Evolutionary conservation across 2,113 vertebrate genomes (phyloP).

Genomic region (Geococcyx californianus): DNA sequence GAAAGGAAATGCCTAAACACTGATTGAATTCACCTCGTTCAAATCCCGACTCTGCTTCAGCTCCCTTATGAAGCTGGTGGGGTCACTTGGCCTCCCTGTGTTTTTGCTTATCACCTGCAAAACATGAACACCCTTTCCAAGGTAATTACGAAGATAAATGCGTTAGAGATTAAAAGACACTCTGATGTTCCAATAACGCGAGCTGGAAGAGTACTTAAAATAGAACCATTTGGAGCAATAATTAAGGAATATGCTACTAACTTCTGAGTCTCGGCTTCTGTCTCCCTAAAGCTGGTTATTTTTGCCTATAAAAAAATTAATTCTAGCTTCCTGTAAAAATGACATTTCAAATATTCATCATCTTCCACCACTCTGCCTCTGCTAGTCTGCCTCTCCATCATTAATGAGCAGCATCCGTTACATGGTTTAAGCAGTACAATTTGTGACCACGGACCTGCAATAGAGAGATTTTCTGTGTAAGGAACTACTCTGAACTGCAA

Average conservation of each 20-base stretch:
- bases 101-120: background rate
- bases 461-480: background rate
- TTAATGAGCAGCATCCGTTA: background rate
- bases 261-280: background rate
- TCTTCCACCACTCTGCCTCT: background rate
- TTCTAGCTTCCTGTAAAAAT: conserved; percentile 13
- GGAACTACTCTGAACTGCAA: background rate
- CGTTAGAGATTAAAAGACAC: conserved; percentile 38
- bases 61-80: background rate
- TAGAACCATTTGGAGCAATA: conserved; percentile 33
- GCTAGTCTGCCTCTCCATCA: background rate
- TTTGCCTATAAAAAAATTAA: conserved; percentile 44
- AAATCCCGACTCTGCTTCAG: background rate
- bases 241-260: conserved; percentile 30
- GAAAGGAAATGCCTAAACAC: background rate
- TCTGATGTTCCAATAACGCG: background rate
- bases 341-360: conserved; percentile 39
- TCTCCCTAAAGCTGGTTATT: conserved; percentile 36
- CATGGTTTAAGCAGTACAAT: background rate
- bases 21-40: background rate
- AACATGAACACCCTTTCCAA: background rate
- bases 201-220: conserved; percentile 13
- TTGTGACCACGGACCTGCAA: background rate
- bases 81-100: background rate
- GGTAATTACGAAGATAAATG: conserved; percentile 33